These are phyloP conservation scores for Pseudomyrmex cubaensis DNA, from an alignment of 1,140 invertebrate species.

Conservation along the genomic window DNA sequence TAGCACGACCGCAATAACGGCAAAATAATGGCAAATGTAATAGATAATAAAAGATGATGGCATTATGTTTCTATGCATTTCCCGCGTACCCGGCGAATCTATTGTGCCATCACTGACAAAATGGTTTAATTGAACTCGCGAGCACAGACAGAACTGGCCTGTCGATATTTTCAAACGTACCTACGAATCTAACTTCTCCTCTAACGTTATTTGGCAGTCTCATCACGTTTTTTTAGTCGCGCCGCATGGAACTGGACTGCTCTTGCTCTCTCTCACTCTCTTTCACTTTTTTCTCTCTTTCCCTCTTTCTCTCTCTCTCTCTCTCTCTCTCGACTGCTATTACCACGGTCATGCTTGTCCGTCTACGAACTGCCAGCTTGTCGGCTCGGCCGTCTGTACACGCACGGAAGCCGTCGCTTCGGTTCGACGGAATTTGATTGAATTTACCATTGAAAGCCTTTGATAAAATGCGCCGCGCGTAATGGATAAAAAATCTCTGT, in stretches of 20 bases:
- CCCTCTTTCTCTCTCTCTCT: too few relatives aligned
- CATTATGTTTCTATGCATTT: neutral
- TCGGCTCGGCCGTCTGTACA: conserved; percentile 4
- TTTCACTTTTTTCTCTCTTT: too few relatives aligned
- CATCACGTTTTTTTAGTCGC: conserved; percentile 60
- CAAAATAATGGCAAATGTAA: neutral
- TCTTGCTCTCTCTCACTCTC: neutral
- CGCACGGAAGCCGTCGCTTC: conserved; percentile 43
- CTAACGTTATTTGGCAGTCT: conserved; percentile 57
- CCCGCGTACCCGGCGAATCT: neutral
- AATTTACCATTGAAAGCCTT: conserved; percentile 57
- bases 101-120: conserved; percentile 29
- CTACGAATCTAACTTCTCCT: conserved; percentile 32
- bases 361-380: conserved; percentile 51
- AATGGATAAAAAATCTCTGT: conserved; percentile 50
- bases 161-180: conserved; percentile 55
- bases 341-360: conserved; percentile 52
- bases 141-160: conserved; percentile 11
- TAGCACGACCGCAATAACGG: too few relatives aligned
- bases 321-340: conserved; percentile 35
- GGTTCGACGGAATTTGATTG: conserved; percentile 60
- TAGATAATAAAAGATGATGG: neutral
- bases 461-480: conserved; percentile 55
- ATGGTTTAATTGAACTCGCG: conserved; percentile 48
- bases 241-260: neutral